Percentiles rank a stretch among this genome's conserved stretches.
Evolutionary conservation across 2,888 invertebrate species (phyloP).

Genomic region (Pristionchus japonicus): DNA sequence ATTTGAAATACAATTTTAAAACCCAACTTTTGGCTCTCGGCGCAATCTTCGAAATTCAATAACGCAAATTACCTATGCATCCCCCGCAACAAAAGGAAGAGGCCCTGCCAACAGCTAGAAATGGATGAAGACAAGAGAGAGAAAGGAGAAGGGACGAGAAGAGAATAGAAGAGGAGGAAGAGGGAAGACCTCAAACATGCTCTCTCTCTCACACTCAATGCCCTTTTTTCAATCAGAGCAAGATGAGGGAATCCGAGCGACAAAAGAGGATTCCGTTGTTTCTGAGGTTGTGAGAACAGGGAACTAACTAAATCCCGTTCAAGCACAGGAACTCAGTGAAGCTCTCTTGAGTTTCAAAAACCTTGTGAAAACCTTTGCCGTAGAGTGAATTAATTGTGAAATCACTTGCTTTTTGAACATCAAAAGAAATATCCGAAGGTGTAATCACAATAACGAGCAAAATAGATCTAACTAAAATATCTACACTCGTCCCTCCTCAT

Average conservation of each 20-base stretch:
- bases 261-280: background rate
- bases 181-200: conserved; percentile 30
- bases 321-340: background rate
- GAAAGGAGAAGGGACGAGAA: background rate
- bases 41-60: background rate
- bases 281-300: too few relatives aligned
- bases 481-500: background rate
- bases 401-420: too few relatives aligned
- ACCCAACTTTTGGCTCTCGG: too few relatives aligned
- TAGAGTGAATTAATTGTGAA: too few relatives aligned
- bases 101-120: background rate
- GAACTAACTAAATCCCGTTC: background rate
- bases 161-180: background rate
- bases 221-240: conserved; percentile 5
- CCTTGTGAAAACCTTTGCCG: too few relatives aligned
- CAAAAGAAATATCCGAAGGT: too few relatives aligned
- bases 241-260: background rate
- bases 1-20: background rate
- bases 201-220: background rate
- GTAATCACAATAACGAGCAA: background rate
- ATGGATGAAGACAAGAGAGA: background rate
- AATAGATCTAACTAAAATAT: background rate
- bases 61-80: background rate
- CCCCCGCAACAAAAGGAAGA: background rate
- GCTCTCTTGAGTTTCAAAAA: background rate